Base-by-base conservation (phyloP, 1,140 invertebrate species). In the Drosophila tani region DNA sequence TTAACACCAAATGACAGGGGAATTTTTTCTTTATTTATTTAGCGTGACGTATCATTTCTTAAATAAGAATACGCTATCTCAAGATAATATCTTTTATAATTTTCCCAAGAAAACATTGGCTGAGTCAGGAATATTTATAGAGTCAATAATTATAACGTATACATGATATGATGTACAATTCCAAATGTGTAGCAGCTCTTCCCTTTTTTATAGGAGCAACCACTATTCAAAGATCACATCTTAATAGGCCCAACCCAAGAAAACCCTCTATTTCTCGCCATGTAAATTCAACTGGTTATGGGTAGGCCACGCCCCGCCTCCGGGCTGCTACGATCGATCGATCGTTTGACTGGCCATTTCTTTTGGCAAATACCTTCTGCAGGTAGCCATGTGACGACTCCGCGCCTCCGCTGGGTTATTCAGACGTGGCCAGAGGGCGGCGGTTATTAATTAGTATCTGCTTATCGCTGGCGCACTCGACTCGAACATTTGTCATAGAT, bases 381-480 rank as follows among this genome's bases (percentile, higher is more conserved):
- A 17, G 35, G 64, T 65, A 45, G 60, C 66, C 80, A 87, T 81
- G 81, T 87, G 84, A 84, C 84, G 79, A 59, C 19, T 29, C 32
- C 24, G 27, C 24, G 19, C 29, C 63, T 47, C 21, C 41, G 17
- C 38, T 35, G 29, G 32, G 51, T 17, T 9, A 53, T 19, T 69
- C 58, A 73, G 45, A 59, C 57, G 41, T 60, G 47, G 53, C 82
- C 79, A 27, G 41, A 9, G 70, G 75, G 71, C 49, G 55, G 59
- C 68, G 41, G 65, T 87, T 87, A 87, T 88, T 87, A 87, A 87
- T 87, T 87, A 90, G 85, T 87, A 87, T 84, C 84, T 87, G 81
- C 85, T 87, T 87, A 88, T 87, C 84, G 60, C 41, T 57, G 66
- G 79, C 67, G 71, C 67, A 79, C 77, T 88, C 77, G 62, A 88